Conservation (phyloP, 2,797 vertebrate species). For the Halcyon chelicuti region DNA sequence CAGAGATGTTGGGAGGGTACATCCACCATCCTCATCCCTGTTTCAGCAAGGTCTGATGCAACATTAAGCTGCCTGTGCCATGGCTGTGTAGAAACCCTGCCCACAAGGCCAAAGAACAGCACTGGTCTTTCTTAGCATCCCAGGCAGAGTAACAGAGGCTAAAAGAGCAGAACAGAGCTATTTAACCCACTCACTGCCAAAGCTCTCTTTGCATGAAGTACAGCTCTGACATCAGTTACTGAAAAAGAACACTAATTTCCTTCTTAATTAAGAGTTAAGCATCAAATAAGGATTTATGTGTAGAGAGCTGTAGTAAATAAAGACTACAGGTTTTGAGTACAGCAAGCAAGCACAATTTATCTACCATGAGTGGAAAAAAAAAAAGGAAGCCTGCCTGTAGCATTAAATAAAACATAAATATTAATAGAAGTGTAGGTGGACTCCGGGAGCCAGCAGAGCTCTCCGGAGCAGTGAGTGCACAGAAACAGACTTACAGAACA, state of each 20-base stretch:
- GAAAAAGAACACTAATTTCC: not conserved
- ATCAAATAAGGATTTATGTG: conserved; percentile 6
- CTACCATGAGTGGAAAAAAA: not conserved
- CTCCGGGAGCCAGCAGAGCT: not conserved
- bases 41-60: not conserved
- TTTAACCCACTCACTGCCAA: not conserved
- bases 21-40: not conserved
- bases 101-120: not conserved
- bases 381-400: not conserved
- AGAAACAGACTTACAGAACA: not conserved
- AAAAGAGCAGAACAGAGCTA: not conserved
- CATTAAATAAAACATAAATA: not conserved
- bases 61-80: not conserved
- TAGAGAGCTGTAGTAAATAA: not conserved
- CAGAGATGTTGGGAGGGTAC: not conserved
- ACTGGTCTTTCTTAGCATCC: not conserved
- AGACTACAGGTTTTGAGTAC: not conserved
- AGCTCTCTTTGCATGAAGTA: not conserved
- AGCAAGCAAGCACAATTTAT: not conserved
- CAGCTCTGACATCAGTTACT: not conserved
- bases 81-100: not conserved
- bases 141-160: not conserved
- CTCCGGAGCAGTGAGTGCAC: not conserved
- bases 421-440: not conserved
- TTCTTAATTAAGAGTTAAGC: conserved; percentile 13